Percentiles rank a stretch among this genome's conserved stretches.
Conservation (phyloP, 2,113 vertebrate genomes). For the Sterrhoptilus dennistouni region DNA sequence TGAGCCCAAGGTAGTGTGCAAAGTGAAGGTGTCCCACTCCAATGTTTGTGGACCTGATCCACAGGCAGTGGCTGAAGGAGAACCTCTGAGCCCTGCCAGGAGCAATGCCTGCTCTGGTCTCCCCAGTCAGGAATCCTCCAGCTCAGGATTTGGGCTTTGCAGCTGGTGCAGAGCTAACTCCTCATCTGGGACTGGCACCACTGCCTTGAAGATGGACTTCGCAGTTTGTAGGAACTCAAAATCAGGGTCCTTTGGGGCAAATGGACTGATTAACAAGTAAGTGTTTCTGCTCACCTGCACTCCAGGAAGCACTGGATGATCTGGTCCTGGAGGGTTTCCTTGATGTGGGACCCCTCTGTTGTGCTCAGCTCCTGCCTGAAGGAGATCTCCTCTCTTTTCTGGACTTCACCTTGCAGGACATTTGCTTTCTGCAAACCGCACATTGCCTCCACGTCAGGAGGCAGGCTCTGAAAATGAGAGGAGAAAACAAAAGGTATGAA, state of each 20-base stretch:
- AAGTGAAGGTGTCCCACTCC: not conserved
- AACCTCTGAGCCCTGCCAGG: not conserved
- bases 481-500: not conserved
- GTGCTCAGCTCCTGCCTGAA: constrained; percentile 72
- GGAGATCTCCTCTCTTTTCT: constrained; percentile 45
- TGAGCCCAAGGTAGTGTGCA: not conserved
- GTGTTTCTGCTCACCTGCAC: constrained; percentile 74
- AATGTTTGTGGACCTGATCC: not conserved
- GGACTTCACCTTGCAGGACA: constrained; percentile 36
- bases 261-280: too few relatives aligned
- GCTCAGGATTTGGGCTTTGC: not conserved
- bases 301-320: constrained; percentile 87
- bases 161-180: not conserved
- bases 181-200: not conserved
- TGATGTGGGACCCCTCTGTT: constrained; percentile 72
- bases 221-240: not conserved
- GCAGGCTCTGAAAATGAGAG: constrained; percentile 69
- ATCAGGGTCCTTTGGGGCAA: not conserved
- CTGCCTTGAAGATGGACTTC: not conserved
- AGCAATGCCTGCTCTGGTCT: not conserved
- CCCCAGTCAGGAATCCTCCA: not conserved
- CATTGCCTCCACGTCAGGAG: constrained; percentile 51
- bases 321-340: constrained; percentile 78
- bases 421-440: constrained; percentile 21
- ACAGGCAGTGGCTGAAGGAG: not conserved